Base-by-base conservation (phyloP, 1,140 invertebrate genomes). In the Paralvinella palmiformis region DNA sequence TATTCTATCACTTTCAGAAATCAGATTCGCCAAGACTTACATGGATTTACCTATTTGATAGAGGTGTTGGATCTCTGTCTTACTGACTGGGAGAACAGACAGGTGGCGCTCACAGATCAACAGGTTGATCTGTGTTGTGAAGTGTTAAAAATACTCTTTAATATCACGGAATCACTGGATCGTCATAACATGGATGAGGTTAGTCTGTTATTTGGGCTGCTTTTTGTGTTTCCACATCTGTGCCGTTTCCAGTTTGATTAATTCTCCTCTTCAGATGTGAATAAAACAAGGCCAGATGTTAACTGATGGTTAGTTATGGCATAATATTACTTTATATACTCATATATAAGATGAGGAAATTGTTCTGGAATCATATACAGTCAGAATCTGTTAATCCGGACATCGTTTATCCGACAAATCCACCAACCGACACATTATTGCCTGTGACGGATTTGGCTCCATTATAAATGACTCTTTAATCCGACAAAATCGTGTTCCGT, bases 91-190 rank as follows among this genome's bases (percentile, higher is more conserved):
- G 75, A 81, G 41, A 69, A 72, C 22, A 64, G 65, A 17, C 62
- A 68, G 36, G 64, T 63, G 13, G 68, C 70, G n/a, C 67, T 82
- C 17, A 71, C 74, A 44, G 81, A 89, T 83, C 85, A 88, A 44
- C 74, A 91, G 73, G 84, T 87, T 41, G 86, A 87, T 59, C 81
- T 94, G 44, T 81, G 85, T 29, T 89, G 87, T 79, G 92, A 96
- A 82, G 86, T 92, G 68, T 83, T 96, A 6, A 96, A 96, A 82
- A 86, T 89, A 15, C 83, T 96, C 63, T 97, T 95, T 75, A 96
- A 95, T 78, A 79, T 96, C 59, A 88, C 86, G n/a, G 83, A 88
- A 24, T 71, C 73, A 48, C 68, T 80, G 10, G 81, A 82, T 44
- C 79, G 77, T 68, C 75, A 75, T 50, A 75, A 76, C 50, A 61